These are phyloP conservation scores for Neomorphus geoffroyi DNA, from an alignment of 2,797 vertebrate species.

Conservation along the genomic window DNA sequence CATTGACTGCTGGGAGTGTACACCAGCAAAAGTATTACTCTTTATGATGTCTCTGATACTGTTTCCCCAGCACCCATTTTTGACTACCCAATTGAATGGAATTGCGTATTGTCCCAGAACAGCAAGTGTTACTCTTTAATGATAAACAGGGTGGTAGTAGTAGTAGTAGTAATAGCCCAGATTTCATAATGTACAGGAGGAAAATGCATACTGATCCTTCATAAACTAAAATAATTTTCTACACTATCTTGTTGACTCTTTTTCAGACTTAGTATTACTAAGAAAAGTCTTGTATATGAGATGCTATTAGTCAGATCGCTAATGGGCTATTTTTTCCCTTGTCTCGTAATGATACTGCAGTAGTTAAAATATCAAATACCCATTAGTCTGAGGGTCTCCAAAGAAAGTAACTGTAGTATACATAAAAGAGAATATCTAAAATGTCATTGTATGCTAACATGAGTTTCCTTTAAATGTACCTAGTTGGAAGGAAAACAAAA, in stretches of 20 bases:
- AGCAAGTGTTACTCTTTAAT: not conserved
- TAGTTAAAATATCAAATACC: not conserved
- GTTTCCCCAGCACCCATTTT: not conserved
- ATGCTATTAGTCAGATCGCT: not conserved
- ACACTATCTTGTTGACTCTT: not conserved
- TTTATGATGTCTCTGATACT: rapidly evolving
- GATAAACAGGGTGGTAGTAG: not conserved
- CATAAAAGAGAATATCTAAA: not conserved
- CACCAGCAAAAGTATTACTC: not conserved
- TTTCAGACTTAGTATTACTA: not conserved
- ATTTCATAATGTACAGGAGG: not conserved
- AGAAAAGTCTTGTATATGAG: not conserved
- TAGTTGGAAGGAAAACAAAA: not conserved
- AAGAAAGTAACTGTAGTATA: not conserved
- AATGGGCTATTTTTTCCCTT: not conserved
- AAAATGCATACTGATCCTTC: not conserved
- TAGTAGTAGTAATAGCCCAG: not conserved
- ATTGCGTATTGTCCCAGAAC: not conserved
- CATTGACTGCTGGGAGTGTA: not conserved
- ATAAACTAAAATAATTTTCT: not conserved
- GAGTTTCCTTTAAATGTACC: not conserved
- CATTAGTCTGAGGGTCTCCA: not conserved
- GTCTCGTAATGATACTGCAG: not conserved
- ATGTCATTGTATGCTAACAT: not conserved
- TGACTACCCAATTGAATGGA: not conserved